These are phyloP conservation scores for Tyria jacobaeae DNA, from an alignment of 2,888 invertebrate species.

Conservation along the genomic window DNA sequence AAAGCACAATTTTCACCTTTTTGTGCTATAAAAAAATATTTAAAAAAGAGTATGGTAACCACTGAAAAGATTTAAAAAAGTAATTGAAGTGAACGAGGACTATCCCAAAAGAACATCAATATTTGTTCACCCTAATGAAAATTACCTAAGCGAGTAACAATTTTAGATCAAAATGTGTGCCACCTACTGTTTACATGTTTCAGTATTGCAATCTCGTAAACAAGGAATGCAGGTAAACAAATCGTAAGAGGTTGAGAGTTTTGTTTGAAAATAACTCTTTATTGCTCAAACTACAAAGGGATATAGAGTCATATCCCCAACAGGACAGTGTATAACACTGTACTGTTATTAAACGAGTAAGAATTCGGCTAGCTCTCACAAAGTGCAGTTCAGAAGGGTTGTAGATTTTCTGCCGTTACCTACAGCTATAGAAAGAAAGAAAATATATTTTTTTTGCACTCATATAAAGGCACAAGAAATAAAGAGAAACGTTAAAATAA, in stretches of 20 bases:
- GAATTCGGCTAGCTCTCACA: no score
- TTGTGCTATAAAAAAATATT: no score
- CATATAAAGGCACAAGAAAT: not conserved
- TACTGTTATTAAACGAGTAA: not conserved
- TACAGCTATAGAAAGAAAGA: not conserved
- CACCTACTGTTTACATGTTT: slow-evolving; percentile 45
- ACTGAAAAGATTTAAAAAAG: no score
- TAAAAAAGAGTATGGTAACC: no score
- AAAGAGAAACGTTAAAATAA: no score
- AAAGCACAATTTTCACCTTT: no score
- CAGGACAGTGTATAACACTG: not conserved
- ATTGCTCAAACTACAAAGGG: slow-evolving; percentile 36
- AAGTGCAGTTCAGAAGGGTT: not conserved
- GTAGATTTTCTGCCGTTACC: not conserved
- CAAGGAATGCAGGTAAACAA: slow-evolving; percentile 54
- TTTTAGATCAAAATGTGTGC: slow-evolving; percentile 59
- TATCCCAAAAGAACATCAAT: not conserved
- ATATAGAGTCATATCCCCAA: not conserved
- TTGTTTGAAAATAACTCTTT: slow-evolving; percentile 50
- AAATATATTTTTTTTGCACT: no score
- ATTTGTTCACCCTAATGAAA: slow-evolving; percentile 1
- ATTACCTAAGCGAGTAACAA: slow-evolving; percentile 33
- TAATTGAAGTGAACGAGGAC: not conserved
- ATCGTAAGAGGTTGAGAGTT: slow-evolving; percentile 37
- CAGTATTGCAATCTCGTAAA: slow-evolving; percentile 44